Percentiles rank a stretch among this genome's conserved stretches.
These are phyloP conservation scores for Siphamia tubifer DNA, from an alignment of 2,113 vertebrate genomes.

Conservation along the genomic window DNA sequence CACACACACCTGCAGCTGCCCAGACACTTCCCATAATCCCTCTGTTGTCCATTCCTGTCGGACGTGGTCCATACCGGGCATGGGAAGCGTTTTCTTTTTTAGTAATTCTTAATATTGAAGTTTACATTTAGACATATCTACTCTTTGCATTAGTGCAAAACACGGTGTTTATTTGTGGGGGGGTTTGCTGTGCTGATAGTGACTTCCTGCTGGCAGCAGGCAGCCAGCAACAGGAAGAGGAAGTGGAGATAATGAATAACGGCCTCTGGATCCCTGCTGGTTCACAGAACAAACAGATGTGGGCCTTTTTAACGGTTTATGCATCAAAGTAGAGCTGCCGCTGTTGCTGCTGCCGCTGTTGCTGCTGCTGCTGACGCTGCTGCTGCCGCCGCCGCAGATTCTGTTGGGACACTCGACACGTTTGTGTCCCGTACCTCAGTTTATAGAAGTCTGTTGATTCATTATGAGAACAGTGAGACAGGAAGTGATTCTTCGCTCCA, in stretches of 20 bases:
- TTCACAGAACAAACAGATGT: not conserved
- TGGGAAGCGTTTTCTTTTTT: not conserved
- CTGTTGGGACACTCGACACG: not conserved
- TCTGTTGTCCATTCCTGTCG: not conserved
- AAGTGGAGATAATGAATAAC: not conserved
- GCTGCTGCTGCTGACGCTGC: too few species aligned
- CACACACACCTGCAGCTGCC: not conserved
- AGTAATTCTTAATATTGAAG: slow-evolving; percentile 1
- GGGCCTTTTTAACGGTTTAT: not conserved
- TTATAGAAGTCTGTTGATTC: not conserved
- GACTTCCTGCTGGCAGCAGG: slow-evolving; percentile 17
- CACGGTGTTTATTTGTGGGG: slow-evolving; percentile 8
- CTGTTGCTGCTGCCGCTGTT: too few species aligned
- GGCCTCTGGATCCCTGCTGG: not conserved
- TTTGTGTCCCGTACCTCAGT: not conserved
- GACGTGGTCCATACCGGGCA: not conserved
- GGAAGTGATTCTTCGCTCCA: not conserved
- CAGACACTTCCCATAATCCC: not conserved
- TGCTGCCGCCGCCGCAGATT: not conserved
- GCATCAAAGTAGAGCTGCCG: not conserved
- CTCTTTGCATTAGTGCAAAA: not conserved
- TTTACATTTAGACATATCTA: slow-evolving; percentile 11
- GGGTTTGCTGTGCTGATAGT: not conserved
- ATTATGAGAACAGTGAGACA: not conserved
- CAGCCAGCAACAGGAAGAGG: slow-evolving; percentile 17